Evolutionary conservation across 2,888 invertebrate species (phyloP), one percentile per base, ranked within the genome.

Genomic region (Lasius platythorax): DNA sequence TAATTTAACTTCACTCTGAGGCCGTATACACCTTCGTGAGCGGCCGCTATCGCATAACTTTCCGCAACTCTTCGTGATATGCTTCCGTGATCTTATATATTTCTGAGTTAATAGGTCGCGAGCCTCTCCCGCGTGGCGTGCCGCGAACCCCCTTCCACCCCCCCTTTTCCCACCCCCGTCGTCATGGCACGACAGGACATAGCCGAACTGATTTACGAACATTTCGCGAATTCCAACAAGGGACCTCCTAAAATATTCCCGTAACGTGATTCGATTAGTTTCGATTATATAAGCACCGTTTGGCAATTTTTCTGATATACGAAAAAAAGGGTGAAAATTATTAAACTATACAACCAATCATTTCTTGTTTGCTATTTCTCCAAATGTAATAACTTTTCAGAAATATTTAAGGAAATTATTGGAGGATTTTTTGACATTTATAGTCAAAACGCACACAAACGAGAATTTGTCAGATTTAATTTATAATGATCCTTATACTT

Each of bases 71-170:
- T 82, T 46, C 64, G 79, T 33, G 87, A 89, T 88, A 86, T 85
- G 90, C 90, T 88, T 91, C 85, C 90, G 89, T 89, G 91, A 90
- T 91, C 89, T 90, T 89, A 90, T 86, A 87, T 82, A 85, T 87
- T 70, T 68, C 83, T 73, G 68, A 53, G 91, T 84, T 90, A 91
- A 90, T 84, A 88, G 91, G 33, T 81, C 79, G 58, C 79, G 58
- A n/a, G 79, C 76, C 76, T 75, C 61, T 46, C 58, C 53, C 8
- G n/a, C 53, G 61, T 61, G 75, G 75, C 61, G 79, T 75, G 75
- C 46, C 46, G 12, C 43, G 74, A 79, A 53, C n/a, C n/a, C 4
- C 23, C 37, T 33, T 33, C 6, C 37, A 0, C 4, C 5, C 4
- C 37, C 37, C 37, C 37, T 37, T 37, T 37, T 23, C 23, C 37